These are phyloP conservation scores for Passer domesticus DNA, from an alignment of 2,113 vertebrate species.

Conservation along the genomic window DNA sequence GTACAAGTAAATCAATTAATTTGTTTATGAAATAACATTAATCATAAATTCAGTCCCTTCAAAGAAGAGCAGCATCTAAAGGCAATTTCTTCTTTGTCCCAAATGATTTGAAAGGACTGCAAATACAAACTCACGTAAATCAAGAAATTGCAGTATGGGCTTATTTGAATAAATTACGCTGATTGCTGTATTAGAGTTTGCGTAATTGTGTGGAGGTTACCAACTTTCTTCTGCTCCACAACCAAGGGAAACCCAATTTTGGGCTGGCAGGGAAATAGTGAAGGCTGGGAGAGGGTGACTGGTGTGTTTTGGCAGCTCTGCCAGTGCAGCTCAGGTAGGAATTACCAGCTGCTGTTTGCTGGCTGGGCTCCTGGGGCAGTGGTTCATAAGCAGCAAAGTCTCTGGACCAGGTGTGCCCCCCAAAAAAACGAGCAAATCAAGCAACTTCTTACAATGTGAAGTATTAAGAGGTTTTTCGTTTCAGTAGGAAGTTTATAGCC, in stretches of 20 bases:
- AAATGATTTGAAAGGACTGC: background rate
- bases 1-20: constrained; percentile 22
- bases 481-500: background rate
- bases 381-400: background rate
- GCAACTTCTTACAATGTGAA: background rate
- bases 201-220: background rate
- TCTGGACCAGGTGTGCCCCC: background rate
- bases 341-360: background rate
- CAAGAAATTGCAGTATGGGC: background rate
- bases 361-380: background rate
- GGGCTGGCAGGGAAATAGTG: background rate
- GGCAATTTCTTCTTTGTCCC: background rate
- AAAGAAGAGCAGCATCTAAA: constrained; percentile 42
- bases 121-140: background rate
- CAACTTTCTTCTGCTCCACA: background rate
- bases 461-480: background rate
- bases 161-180: constrained; percentile 11
- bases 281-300: background rate
- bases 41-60: constrained; percentile 13
- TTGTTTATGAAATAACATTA: constrained; percentile 32
- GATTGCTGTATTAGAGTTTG: background rate
- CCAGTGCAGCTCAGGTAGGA: background rate
- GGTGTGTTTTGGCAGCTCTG: background rate
- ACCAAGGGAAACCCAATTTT: background rate
- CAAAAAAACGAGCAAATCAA: background rate